These are phyloP conservation scores for Rhopilema esculentum DNA, from an alignment of 30 jellyfish, hydroid and myxozoan species.

Conservation along the genomic window DNA sequence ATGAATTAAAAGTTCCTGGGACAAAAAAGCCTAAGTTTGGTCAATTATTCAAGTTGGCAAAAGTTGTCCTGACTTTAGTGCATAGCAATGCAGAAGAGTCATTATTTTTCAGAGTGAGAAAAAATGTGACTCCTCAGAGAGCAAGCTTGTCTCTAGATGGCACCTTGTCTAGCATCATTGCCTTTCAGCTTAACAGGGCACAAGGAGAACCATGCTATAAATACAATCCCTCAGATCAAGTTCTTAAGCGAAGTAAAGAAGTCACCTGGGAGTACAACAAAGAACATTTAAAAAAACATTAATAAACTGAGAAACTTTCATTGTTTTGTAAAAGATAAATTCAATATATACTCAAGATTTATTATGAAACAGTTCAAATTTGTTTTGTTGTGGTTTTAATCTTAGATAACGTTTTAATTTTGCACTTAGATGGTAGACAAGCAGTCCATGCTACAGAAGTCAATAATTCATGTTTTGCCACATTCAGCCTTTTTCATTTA, in stretches of 20 bases:
- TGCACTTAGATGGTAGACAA: no score
- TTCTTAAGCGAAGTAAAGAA: conserved; percentile 62
- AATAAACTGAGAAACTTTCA: no score
- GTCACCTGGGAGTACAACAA: conserved; percentile 65
- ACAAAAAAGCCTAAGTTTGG: conserved; percentile 44
- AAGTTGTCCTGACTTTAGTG: conserved; percentile 32
- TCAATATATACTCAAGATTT: no score
- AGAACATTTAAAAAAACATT: conserved; percentile 49
- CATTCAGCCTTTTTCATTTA: conserved; percentile 35
- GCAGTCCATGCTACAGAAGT: no score
- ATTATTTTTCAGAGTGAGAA: no score
- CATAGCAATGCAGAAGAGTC: no score
- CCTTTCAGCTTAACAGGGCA: no score
- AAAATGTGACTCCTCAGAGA: no score
- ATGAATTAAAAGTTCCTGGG: conserved; percentile 40
- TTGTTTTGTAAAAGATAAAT: no score
- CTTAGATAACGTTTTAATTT: conserved; percentile 27
- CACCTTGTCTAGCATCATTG: no score
- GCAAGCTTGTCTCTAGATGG: no score
- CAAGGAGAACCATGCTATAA: conserved; percentile 57
- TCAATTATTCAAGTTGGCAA: conserved; percentile 39
- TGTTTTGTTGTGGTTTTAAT: conserved; percentile 46
- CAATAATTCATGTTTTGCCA: no score
- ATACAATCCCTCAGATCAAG: conserved; percentile 63
- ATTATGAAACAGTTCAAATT: conserved; percentile 48